A percentile compares a stretch with the other conserved stretches of the same genome.
These are phyloP conservation scores for Notechis scutatus DNA, from an alignment of 2,113 vertebrate genomes.

Conservation along the genomic window DNA sequence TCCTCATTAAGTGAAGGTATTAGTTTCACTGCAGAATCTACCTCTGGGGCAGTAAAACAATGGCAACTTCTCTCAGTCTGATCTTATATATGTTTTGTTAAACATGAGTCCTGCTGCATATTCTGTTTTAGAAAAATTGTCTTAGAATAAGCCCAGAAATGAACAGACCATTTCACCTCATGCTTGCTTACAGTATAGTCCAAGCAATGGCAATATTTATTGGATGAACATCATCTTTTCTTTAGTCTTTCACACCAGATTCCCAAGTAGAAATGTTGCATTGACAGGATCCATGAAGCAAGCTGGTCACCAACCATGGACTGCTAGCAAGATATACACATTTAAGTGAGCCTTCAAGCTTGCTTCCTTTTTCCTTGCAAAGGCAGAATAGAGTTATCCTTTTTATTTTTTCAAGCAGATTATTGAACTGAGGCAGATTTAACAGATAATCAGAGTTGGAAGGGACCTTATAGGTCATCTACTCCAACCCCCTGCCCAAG, in stretches of 20 bases:
- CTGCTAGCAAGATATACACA: background rate
- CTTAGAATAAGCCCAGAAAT: background rate
- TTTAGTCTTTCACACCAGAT: slow-evolving; percentile 76
- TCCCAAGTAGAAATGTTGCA: background rate
- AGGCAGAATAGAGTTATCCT: background rate
- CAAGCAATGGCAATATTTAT: slow-evolving; percentile 75
- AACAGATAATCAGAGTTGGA: too few relatives aligned
- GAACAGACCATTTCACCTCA: slow-evolving; percentile 74
- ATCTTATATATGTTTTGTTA: background rate
- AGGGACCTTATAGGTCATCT: too few relatives aligned
- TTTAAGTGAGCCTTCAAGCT: background rate
- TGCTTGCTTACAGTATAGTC: slow-evolving; percentile 80
- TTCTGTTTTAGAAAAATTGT: background rate
- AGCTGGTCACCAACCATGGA: background rate
- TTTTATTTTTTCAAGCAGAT: background rate
- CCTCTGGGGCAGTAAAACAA: background rate
- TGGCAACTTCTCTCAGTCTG: background rate
- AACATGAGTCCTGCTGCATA: background rate
- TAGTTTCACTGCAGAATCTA: background rate
- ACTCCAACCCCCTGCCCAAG: too few relatives aligned
- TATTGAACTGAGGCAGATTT: background rate
- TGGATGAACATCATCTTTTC: slow-evolving; percentile 83
- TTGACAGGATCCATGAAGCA: background rate
- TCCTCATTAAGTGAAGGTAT: background rate
- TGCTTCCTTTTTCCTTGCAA: background rate